These are phyloP conservation scores for Pseudomyrmex gracilis DNA, from an alignment of 1,140 invertebrate genomes.

Conservation along the genomic window DNA sequence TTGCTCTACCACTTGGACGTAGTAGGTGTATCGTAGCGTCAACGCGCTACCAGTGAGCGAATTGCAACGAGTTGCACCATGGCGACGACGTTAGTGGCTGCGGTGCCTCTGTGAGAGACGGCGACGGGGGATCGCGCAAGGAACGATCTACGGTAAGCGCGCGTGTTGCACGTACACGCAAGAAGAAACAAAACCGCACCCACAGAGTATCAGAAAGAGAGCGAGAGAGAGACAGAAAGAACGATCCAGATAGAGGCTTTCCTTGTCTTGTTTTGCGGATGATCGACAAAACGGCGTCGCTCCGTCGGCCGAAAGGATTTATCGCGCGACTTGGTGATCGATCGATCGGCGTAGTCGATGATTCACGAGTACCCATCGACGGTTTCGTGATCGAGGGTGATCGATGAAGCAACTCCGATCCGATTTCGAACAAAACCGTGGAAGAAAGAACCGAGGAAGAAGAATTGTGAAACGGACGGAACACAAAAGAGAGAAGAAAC, in stretches of 20 bases:
- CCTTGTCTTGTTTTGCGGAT: not conserved
- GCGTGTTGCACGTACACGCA: not conserved
- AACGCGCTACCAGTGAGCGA: conserved; percentile 43
- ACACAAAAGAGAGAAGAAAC: not conserved
- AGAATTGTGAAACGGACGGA: not conserved
- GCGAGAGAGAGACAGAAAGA: not conserved
- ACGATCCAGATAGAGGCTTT: conserved; percentile 49
- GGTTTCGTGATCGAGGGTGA: not conserved
- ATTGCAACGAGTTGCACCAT: conserved; percentile 6
- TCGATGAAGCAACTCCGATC: not conserved
- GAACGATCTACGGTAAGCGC: conserved; percentile 30
- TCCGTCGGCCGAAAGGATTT: conserved; percentile 10
- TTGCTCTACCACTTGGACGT: conserved; percentile 71
- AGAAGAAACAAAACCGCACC: conserved; percentile 64
- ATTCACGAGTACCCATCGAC: not conserved
- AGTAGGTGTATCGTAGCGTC: conserved; percentile 57
- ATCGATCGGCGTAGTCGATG: conserved; percentile 39
- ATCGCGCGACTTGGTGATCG: not conserved
- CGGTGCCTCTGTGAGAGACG: conserved; percentile 27
- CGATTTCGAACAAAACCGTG: not conserved
- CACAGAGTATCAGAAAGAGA: conserved; percentile 18
- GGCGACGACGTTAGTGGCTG: conserved; percentile 54
- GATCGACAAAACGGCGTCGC: not conserved
- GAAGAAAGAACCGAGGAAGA: too few relatives aligned
- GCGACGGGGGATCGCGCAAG: conserved; percentile 21